Base-by-base conservation (phyloP, 2,888 invertebrate genomes). In the Branchipolynoe longqiensis region DNA sequence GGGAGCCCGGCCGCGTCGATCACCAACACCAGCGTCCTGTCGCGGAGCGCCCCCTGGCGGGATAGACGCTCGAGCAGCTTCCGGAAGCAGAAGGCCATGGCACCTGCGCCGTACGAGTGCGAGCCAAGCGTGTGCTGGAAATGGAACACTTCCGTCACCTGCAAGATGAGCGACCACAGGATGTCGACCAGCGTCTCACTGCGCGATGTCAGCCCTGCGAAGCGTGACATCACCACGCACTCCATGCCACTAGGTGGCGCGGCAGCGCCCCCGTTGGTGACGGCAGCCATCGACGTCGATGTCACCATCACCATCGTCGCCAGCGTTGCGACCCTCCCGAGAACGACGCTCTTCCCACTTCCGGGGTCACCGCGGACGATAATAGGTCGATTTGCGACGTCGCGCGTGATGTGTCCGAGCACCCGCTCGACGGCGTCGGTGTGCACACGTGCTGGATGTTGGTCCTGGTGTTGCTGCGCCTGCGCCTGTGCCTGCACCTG, bases 281-380 rank as follows among this genome's bases (percentile, higher is more conserved):
- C n/a, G n/a, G n/a, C n/a, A n/a, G n/a, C n/a, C n/a, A n/a, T n/a
- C n/a, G n/a, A n/a, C n/a, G n/a, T n/a, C n/a, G n/a, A n/a, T n/a
- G n/a, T n/a, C n/a, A n/a, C n/a, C n/a, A n/a, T n/a, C n/a, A n/a
- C n/a, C 25, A 31, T 31, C 28, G 62, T 14, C 1, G 69, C 69
- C 8, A 18, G 33, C 6, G 38, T 69, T 3, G 78, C 78, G 28
- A 78, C 54, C 28, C 28, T 41, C 12, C 48, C 48, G 18, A 78
- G 41, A 33, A 78, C 28, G 41, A 78, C 48, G 40, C 25, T 78
- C 78, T 78, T 78, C 28, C 78, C 78, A 25, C 78, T 48, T 1
- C 78, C 78, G 8, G 48, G 14, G 48, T 78, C 78, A 3, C 78
- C 78, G 25, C 48, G 33, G 18, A 78, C 54, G 25, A 78, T 18